These are phyloP conservation scores for Masticophis lateralis DNA, from an alignment of 2,797 vertebrate genomes.

Conservation along the genomic window DNA sequence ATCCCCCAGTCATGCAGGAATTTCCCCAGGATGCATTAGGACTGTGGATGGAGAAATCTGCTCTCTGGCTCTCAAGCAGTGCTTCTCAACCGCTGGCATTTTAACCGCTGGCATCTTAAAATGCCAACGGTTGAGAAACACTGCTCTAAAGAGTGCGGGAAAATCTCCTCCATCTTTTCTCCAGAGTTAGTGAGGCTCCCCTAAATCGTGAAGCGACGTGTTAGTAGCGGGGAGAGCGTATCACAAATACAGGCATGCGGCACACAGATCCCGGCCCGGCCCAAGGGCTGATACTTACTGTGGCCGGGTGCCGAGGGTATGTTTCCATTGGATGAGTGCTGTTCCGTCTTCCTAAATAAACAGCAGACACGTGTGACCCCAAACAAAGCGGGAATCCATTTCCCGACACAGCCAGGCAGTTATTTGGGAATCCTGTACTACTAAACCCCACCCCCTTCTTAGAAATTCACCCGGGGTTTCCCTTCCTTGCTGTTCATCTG, in stretches of 20 bases:
- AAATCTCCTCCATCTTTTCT: not conserved
- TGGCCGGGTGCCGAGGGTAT: constrained; percentile 14
- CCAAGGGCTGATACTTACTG: constrained; percentile 25
- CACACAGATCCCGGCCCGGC: constrained; percentile 1
- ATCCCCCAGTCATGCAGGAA: not conserved
- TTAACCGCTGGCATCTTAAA: not conserved
- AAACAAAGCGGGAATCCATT: not conserved
- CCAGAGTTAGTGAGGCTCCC: not conserved
- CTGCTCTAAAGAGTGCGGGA: not conserved
- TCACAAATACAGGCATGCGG: not conserved
- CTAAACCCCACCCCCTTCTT: not conserved
- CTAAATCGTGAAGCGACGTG: not conserved
- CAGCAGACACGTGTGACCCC: constrained; percentile 26
- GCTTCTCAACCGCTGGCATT: not conserved
- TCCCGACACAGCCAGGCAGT: not conserved
- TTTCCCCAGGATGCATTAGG: not conserved
- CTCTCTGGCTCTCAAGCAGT: not conserved
- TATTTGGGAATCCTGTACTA: not conserved
- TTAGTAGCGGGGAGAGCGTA: not conserved
- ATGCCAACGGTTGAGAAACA: not conserved
- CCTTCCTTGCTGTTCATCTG: not conserved
- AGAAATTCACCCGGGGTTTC: not conserved
- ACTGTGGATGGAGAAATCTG: not conserved
- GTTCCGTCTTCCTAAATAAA: constrained; percentile 32
- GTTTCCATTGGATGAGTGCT: constrained; percentile 22